These are phyloP conservation scores for Forbesichthys agassizii DNA, from an alignment of 2,113 vertebrate species.

Conservation along the genomic window DNA sequence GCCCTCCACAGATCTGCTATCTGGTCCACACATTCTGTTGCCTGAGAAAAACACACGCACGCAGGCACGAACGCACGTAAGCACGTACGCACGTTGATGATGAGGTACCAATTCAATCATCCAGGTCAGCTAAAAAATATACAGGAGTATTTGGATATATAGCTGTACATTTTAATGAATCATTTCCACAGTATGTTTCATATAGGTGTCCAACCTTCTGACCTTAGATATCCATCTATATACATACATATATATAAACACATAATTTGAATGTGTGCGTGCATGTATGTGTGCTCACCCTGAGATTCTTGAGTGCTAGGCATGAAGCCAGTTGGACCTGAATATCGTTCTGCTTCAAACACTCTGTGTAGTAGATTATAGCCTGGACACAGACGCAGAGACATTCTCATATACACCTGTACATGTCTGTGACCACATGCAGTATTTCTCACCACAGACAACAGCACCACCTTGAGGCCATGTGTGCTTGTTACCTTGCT, in stretches of 20 bases:
- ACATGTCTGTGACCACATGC: neutral
- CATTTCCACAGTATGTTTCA: too few species aligned
- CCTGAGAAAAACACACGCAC: slow-evolving; percentile 59
- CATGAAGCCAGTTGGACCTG: slow-evolving; percentile 83
- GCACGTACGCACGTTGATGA: slow-evolving; percentile 10
- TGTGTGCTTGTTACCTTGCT: slow-evolving; percentile 75
- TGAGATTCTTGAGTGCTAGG: slow-evolving; percentile 86
- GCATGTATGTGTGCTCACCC: slow-evolving; percentile 72
- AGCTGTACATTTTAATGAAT: too few species aligned
- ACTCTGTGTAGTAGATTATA: slow-evolving; percentile 83
- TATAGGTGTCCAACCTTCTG: too few species aligned
- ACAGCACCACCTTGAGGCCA: neutral
- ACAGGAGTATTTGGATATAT: too few species aligned
- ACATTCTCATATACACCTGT: neutral
- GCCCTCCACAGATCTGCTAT: slow-evolving; percentile 74
- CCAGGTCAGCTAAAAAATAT: too few species aligned
- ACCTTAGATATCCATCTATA: neutral
- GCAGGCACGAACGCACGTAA: slow-evolving; percentile 3
- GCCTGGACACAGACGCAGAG: slow-evolving; percentile 72
- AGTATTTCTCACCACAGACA: neutral
- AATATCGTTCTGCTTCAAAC: slow-evolving; percentile 64
- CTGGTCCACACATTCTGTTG: slow-evolving; percentile 72
- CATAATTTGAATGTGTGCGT: neutral
- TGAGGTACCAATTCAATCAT: neutral
- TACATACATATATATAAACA: slow-evolving; percentile 16